phyloP scores from a whole-genome alignment of 30 jellyfish, hydroid and myxozoan species.

The Pseudorhiza aurosa region DNA sequence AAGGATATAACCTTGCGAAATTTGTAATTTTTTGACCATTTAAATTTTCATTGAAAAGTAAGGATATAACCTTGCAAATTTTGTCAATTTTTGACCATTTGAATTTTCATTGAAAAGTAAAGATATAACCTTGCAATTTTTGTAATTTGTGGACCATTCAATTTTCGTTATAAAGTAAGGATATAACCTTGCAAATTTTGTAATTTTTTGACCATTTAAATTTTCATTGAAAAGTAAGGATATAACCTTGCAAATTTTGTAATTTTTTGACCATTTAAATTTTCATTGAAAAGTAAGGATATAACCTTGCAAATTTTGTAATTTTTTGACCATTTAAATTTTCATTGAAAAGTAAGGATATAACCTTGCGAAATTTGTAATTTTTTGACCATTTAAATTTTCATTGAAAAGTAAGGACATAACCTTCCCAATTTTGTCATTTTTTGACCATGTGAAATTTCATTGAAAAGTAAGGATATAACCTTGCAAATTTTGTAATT shows the following conservation, averaged over 20 bases:
- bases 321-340: background rate
- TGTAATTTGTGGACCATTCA: background rate
- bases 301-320: background rate
- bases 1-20: background rate
- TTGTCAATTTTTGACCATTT: background rate
- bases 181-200: background rate
- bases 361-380: background rate
- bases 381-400: background rate
- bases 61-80: background rate
- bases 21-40: background rate
- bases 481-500: background rate
- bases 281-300: background rate
- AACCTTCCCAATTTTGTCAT: background rate
- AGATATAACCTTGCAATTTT: background rate
- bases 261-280: background rate
- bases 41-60: background rate
- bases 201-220: background rate
- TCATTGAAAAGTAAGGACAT: background rate
- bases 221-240: background rate
- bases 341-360: background rate
- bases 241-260: background rate
- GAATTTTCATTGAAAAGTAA: background rate
- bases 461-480: background rate
- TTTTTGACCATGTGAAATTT: background rate
- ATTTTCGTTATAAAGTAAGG: background rate